phyloP scores from a whole-genome alignment of 2,888 invertebrate genomes.

The Drosophila meridionalis region DNA sequence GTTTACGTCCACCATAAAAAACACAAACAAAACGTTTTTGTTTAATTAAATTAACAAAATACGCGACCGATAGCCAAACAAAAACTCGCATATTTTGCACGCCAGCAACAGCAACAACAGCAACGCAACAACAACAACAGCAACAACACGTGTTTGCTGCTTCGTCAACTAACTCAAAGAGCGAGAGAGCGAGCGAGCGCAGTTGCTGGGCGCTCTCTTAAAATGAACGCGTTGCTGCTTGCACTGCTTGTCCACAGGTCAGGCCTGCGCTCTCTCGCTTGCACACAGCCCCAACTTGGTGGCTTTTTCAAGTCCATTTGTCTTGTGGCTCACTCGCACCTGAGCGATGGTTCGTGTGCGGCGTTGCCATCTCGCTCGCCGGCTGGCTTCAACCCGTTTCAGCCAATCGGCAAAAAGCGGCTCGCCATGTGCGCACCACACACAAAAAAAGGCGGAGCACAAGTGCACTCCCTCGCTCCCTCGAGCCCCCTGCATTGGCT shows the following conservation, averaged over 20 bases:
- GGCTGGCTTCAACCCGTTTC: slow-evolving; percentile 60
- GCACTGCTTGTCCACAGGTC: slow-evolving; percentile 22
- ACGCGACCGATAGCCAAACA: slow-evolving; percentile 58
- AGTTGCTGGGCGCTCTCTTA: slow-evolving; percentile 43
- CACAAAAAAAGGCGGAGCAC: slow-evolving; percentile 75
- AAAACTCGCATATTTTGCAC: slow-evolving; percentile 56
- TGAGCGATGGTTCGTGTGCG: slow-evolving; percentile 2
- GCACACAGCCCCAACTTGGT: slow-evolving; percentile 45
- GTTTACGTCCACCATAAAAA: slow-evolving; percentile 48
- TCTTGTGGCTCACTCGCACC: slow-evolving; percentile 52
- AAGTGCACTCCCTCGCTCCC: slow-evolving; percentile 22
- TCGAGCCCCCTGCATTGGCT: slow-evolving; percentile 20
- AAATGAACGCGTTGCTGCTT: slow-evolving; percentile 39
- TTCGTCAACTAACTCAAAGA: slow-evolving; percentile 35
- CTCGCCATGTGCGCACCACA: slow-evolving; percentile 58
- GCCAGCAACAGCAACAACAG: slow-evolving; percentile 26
- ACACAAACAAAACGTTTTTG: slow-evolving; percentile 78
- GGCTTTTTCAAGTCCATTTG: slow-evolving; percentile 32
- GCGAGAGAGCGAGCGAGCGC: slow-evolving; percentile 42
- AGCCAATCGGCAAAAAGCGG: slow-evolving; percentile 77
- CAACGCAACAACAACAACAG: slow-evolving; percentile 8
- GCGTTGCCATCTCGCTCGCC: slow-evolving; percentile 66
- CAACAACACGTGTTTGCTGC: slow-evolving; percentile 63
- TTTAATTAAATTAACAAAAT: slow-evolving; percentile 79
- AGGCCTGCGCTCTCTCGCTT: slow-evolving; percentile 35